These are phyloP conservation scores for Tychaedon coryphoeus DNA, from an alignment of 2,113 vertebrate genomes.

Conservation along the genomic window DNA sequence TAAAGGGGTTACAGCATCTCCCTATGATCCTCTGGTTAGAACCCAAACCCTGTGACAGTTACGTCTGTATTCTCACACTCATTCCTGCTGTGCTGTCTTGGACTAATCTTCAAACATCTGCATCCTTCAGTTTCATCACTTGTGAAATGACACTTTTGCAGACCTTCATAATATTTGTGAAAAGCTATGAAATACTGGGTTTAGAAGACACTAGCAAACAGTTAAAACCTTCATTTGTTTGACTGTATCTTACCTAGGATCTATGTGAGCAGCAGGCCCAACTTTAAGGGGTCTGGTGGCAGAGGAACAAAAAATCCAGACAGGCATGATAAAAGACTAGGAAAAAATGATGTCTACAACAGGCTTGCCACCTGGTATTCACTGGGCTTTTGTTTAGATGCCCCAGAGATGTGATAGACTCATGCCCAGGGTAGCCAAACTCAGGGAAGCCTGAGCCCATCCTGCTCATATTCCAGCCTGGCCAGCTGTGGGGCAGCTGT, in stretches of 20 bases:
- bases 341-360: background rate
- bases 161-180: background rate
- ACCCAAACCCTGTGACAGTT: background rate
- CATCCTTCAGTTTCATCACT: background rate
- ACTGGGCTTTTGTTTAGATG: background rate
- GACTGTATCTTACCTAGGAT: background rate
- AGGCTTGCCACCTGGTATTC: background rate
- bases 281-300: background rate
- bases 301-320: background rate
- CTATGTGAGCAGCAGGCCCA: background rate
- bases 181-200: background rate
- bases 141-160: background rate
- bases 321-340: background rate
- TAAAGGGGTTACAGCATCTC: background rate
- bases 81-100: background rate
- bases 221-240: background rate
- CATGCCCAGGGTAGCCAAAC: background rate
- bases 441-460: background rate
- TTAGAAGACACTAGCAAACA: background rate
- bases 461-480: background rate
- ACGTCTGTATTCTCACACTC: background rate
- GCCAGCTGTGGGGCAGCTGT: background rate
- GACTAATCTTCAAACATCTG: background rate
- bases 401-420: background rate
- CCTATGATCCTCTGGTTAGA: background rate